These are phyloP conservation scores for Antitype chi DNA, from an alignment of 2,888 invertebrate genomes.

Conservation along the genomic window DNA sequence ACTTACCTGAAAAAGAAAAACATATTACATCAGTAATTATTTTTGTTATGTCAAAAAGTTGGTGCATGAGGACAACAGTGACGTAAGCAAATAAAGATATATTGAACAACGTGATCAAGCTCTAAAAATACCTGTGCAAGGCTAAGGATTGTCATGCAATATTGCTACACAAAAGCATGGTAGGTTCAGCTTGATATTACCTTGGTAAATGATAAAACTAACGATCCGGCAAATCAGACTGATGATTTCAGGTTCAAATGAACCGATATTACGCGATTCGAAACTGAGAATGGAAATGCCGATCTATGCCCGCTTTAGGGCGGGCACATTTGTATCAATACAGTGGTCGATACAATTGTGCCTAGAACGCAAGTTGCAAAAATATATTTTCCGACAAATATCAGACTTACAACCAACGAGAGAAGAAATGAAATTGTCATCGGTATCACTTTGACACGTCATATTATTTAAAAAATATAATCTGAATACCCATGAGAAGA, in stretches of 20 bases:
- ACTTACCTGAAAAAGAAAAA: constrained; percentile 56
- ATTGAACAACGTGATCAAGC: neutral
- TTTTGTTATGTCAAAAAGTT: neutral
- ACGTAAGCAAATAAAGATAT: neutral
- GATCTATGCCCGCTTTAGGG: neutral
- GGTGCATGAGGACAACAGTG: neutral
- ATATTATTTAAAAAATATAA: no score
- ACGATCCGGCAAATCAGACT: neutral
- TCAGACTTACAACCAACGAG: neutral
- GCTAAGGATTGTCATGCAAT: neutral
- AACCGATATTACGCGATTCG: neutral
- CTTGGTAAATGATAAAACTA: neutral
- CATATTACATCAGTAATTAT: neutral
- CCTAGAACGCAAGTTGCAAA: neutral
- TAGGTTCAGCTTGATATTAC: neutral
- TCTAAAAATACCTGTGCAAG: neutral
- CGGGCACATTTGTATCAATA: neutral
- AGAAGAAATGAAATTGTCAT: no score
- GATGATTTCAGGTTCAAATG: neutral
- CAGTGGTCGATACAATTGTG: neutral
- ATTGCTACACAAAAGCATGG: neutral
- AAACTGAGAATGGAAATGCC: neutral
- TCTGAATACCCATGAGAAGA: no score
- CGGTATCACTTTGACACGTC: no score
- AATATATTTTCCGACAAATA: neutral